Percentiles rank a stretch among this genome's conserved stretches.
These are phyloP conservation scores for Eupithecia pulchellata DNA, from an alignment of 2,888 invertebrate species.

Conservation along the genomic window DNA sequence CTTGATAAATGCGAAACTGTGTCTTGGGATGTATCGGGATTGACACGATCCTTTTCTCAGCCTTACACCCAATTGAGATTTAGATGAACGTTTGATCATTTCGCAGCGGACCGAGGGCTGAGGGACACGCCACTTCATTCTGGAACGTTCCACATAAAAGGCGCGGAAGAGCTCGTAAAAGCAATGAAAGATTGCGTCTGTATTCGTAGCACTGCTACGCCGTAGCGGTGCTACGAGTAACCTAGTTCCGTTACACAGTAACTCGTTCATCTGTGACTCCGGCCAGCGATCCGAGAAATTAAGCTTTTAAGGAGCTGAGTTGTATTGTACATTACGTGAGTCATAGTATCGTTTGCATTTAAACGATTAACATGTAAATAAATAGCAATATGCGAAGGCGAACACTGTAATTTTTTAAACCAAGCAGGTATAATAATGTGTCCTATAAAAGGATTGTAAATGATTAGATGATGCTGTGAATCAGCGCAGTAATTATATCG, in stretches of 20 bases:
- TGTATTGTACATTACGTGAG: not conserved
- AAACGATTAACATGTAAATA: too few species aligned
- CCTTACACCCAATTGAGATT: slow-evolving; percentile 27
- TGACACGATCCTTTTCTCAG: slow-evolving; percentile 38
- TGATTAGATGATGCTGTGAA: not conserved
- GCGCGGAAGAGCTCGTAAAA: slow-evolving; percentile 25
- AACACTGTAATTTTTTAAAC: not conserved
- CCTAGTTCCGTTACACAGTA: slow-evolving; percentile 17
- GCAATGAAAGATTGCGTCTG: slow-evolving; percentile 19
- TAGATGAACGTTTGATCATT: slow-evolving; percentile 18
- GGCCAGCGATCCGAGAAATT: slow-evolving; percentile 9
- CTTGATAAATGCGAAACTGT: slow-evolving; percentile 56
- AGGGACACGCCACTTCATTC: slow-evolving; percentile 11
- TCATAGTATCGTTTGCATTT: not conserved
- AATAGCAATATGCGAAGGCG: not conserved
- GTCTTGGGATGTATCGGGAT: slow-evolving; percentile 46
- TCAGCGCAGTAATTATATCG: slow-evolving; percentile 8
- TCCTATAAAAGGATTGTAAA: not conserved
- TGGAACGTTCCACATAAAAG: slow-evolving; percentile 23
- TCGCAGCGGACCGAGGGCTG: not conserved
- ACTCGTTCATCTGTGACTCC: slow-evolving; percentile 8
- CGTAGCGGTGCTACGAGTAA: slow-evolving; percentile 19
- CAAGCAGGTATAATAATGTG: not conserved
- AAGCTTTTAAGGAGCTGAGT: slow-evolving; percentile 15
- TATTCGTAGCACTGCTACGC: slow-evolving; percentile 20